Evolutionary conservation across 2,113 vertebrate genomes (phyloP), one percentile per base, ranked within the genome.

Genomic region (Aramus guarauna): DNA sequence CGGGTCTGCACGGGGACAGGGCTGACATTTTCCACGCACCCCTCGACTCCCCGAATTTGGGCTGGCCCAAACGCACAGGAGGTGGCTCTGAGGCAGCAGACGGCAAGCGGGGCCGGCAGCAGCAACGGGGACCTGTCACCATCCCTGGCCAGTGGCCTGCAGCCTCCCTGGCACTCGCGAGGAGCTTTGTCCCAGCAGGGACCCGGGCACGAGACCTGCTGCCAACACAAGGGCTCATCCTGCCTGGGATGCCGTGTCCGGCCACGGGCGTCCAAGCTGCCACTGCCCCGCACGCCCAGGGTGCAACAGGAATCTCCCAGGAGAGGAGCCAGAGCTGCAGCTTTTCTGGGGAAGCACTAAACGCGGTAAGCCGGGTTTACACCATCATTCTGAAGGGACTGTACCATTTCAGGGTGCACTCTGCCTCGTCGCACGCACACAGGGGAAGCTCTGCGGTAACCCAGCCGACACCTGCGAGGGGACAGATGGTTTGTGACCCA

Each of bases 51-150:
- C 59, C 43, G 6, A 43, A 43, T 16, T 43, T 43, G 58, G 12
- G 24, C 45, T 43, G 72, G 39, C 66, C 47, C 43, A 2, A 23
- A 13, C 0, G 1, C 2, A 2, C 74, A 9, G 6, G 17, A 56
- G 56, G 64, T 10, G 1, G 4, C 43, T 59, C 32, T 1, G 12
- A 7, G 24, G 59, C 63, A 69, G 75, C 66, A 85, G 92, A 41
- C 1, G 3, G 52, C 0, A 0, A 84, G 69, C 26, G 22, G 39
- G 58, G 39, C 20, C 0, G 0, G 52, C 1, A 0, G 41, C 79
- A 52, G 59, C 84, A 56, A 21, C 76, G 47, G 34, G n/a, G 53
- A 39, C 32, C 36, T 12, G 58, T 21, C 85, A 34, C 37, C 23
- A 1, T 11, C 63, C 52, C 73, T 15, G 41, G 67, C 15, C 36